Conservation (phyloP, 2,797 vertebrate genomes). For the Passerculus sandwichensis region DNA sequence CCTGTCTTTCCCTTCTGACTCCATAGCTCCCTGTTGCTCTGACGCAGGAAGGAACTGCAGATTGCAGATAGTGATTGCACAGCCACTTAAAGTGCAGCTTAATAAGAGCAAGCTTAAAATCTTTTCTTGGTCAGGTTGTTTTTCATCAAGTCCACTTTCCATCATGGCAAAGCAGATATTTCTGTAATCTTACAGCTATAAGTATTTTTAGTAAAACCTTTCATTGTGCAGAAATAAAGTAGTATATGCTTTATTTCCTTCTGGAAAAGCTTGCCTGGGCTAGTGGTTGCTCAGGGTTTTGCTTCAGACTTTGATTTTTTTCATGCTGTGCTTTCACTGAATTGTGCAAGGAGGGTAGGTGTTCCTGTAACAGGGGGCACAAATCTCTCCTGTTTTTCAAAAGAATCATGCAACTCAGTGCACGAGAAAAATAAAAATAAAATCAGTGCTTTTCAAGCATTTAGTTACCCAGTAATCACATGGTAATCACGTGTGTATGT, state of each 20-base stretch:
- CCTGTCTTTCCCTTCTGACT: not conserved
- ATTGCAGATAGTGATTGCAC: slow-evolving; percentile 1
- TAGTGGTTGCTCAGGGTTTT: not conserved
- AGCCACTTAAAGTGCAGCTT: not conserved
- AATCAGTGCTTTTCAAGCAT: not conserved
- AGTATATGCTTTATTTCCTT: not conserved
- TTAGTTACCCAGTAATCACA: not conserved
- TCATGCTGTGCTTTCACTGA: not conserved
- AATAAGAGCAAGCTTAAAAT: not conserved
- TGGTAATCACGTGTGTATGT: not conserved
- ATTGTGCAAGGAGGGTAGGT: not conserved
- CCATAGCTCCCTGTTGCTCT: not conserved
- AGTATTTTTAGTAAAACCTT: not conserved
- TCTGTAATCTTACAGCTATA: not conserved
- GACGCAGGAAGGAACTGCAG: slow-evolving; percentile 1
- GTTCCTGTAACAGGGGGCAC: not conserved
- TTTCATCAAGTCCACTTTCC: not conserved
- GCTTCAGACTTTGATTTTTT: not conserved
- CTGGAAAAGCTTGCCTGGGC: not conserved
- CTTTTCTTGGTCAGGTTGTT: not conserved
- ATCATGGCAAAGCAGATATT: not conserved
- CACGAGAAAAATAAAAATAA: not conserved
- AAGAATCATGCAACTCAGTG: not conserved
- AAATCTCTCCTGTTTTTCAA: not conserved
- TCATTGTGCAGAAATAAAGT: not conserved